Evolutionary conservation across 2,888 invertebrate species (phyloP).

Genomic region (Halictus ligatus): DNA sequence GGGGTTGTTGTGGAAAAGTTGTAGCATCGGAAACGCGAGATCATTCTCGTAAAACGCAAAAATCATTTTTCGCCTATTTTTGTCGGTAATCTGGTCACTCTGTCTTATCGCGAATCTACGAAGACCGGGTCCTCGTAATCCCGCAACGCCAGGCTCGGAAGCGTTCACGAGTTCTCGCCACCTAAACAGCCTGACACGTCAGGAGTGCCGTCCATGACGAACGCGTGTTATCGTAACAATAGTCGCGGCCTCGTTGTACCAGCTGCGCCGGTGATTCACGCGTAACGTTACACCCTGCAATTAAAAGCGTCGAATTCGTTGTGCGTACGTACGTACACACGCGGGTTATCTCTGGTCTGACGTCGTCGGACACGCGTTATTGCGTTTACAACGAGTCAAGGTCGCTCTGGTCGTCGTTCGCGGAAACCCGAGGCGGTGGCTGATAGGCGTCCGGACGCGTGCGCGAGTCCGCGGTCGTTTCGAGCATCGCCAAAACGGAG

Average conservation of each 20-base stretch:
- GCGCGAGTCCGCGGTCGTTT: slow-evolving; percentile 45
- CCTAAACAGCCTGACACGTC: not conserved
- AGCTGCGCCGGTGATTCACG: slow-evolving; percentile 20
- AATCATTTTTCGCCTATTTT: too few species aligned
- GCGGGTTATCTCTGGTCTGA: not conserved
- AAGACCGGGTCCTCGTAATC: too few species aligned
- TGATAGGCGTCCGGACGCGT: not conserved
- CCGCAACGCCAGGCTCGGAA: too few species aligned
- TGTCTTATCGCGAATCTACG: too few species aligned
- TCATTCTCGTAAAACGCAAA: too few species aligned
- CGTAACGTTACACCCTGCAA: slow-evolving; percentile 4
- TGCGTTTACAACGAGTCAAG: slow-evolving; percentile 32
- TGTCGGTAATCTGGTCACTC: too few species aligned
- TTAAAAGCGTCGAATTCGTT: slow-evolving; percentile 15
- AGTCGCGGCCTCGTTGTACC: not conserved
- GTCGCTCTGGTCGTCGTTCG: not conserved
- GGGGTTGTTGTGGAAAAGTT: too few species aligned
- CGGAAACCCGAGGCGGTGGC: slow-evolving; percentile 36
- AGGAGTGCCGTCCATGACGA: not conserved
- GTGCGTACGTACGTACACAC: not conserved
- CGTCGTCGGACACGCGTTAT: not conserved
- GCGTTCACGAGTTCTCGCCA: too few species aligned
- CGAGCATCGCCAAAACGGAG: slow-evolving; percentile 53
- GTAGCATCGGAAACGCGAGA: too few species aligned
- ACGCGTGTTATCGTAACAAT: slow-evolving; percentile 2